phyloP scores from a whole-genome alignment of 2,113 vertebrate species.

The Solenodon paradoxus region DNA sequence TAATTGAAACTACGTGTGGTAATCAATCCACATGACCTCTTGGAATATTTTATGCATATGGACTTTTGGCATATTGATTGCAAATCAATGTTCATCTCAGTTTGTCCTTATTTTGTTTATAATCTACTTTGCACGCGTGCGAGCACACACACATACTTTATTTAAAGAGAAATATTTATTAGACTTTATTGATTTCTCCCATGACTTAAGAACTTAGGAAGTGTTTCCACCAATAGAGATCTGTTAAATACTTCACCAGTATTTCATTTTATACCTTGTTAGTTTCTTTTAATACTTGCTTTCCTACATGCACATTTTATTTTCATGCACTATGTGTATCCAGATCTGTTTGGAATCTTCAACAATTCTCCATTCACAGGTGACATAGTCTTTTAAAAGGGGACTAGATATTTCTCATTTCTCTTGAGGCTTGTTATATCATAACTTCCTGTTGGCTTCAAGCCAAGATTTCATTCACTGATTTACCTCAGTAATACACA shows the following conservation, averaged over 20 bases:
- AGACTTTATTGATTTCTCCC: not conserved
- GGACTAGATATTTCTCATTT: not conserved
- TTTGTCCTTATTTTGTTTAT: not conserved
- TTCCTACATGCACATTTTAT: not conserved
- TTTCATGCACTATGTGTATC: not conserved
- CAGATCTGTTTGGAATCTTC: not conserved
- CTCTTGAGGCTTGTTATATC: not conserved
- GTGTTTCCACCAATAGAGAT: not conserved
- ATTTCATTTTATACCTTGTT: not conserved
- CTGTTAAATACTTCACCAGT: not conserved
- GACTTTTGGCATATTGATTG: not conserved
- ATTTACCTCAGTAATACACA: not conserved
- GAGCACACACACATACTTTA: no score
- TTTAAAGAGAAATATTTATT: not conserved
- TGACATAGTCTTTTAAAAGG: not conserved
- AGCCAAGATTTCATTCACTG: not conserved
- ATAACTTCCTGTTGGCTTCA: not conserved
- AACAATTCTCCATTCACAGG: not conserved
- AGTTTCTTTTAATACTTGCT: not conserved
- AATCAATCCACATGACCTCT: not conserved
- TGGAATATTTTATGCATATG: not conserved
- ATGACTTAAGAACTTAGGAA: not conserved
- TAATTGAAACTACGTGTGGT: not conserved
- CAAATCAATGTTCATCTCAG: not conserved
- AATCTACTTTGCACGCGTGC: not conserved